Base-by-base conservation (phyloP, 1,140 invertebrate genomes). In the Probaryconus sp. region DNA sequence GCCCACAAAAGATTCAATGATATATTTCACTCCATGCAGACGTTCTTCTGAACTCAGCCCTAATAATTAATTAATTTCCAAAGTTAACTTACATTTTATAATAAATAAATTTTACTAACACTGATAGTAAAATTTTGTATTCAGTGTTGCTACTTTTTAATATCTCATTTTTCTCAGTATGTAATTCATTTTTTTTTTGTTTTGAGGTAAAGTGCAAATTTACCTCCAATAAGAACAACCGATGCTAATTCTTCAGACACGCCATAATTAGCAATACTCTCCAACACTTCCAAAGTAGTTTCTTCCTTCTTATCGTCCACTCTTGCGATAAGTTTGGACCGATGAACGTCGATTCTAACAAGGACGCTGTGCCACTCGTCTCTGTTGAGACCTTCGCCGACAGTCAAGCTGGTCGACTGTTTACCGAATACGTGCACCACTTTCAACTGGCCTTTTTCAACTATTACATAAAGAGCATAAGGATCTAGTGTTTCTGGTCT, bases 371-470 rank as follows among this genome's bases (percentile, higher is more conserved):
- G 96, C 95, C 95, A 97, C 79, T 94, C 91, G 82, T 97, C 95
- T 78, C 94, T 90, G 85, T 97, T 96, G 14, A 97, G 86, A 7
- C 94, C 95, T 85, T 95, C 91, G 24, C 95, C 95, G n/a, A 96
- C 94, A 2, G 93, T 95, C 28, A 96, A 65, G 56, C 94, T 95
- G 3, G 94, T 95, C 37, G 94, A 92, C 83, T 93, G 91, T 83
- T 95, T 94, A 1, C 94, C 94, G 85, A 95, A 95, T 11, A 96
- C 93, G 82, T 96, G 94, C n/a, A 96, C 94, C 38, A 96, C 93
- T 89, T 96, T 95, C 7, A 96, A 83, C 84, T 95, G 94, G 16
- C 95, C 95, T 82, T 96, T 95, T 81, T 96, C 94, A 16, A 96
- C 93, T 76, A 95, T 96, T 24, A 96, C 93, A 85, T 96, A 96